Evolutionary conservation across 1,140 invertebrate species (phyloP), one percentile per base, ranked within the genome.

Genomic region (Sarcophaga bullata): DNA sequence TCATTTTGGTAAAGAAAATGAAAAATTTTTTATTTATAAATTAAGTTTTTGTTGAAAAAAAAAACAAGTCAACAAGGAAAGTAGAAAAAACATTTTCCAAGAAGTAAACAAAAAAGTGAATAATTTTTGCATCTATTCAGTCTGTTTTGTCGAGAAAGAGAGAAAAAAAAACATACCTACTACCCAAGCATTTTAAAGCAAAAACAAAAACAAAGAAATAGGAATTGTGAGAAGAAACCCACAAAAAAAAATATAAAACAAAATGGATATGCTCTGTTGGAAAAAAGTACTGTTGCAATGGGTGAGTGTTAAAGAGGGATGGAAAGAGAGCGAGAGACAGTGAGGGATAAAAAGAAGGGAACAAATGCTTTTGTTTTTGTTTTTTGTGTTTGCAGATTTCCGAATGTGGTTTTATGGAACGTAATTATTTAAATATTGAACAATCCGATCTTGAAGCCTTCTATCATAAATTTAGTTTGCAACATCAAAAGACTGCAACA

Each of bases 241-340:
- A 47, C 17, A 62, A 68, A 62, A 81, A 10, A 8, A 81, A 81
- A n/a, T 50, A n/a, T 50, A 25, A 73, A 19, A 54, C 48, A 82
- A 58, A 76, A 82, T 89, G 87, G 86, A 88, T 13, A 37, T 84
- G 37, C 83, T 84, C 47, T 82, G 54, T 72, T 89, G 88, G 88
- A 86, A 87, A 78, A 83, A 84, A 48, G 80, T 88, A 46, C 82
- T 89, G 1, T 54, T 89, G n/a, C 82, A 88, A 19, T 89, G 88
- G 88, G 88, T 89, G 84, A 84, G 86, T 80, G 13, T n/a, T 48
- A 37, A 84, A 8, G 25, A 9, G 49, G 6, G 73, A 73, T 19
- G 52, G n/a, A 25, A 50, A 11, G 48, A 19, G 7, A 9, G 49
- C 19, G 50, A 76, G 7, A 76, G n/a, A 7, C 1, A 62, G 11